Evolutionary conservation across 2,113 vertebrate species (phyloP).

Genomic region (Bubo scandiacus): DNA sequence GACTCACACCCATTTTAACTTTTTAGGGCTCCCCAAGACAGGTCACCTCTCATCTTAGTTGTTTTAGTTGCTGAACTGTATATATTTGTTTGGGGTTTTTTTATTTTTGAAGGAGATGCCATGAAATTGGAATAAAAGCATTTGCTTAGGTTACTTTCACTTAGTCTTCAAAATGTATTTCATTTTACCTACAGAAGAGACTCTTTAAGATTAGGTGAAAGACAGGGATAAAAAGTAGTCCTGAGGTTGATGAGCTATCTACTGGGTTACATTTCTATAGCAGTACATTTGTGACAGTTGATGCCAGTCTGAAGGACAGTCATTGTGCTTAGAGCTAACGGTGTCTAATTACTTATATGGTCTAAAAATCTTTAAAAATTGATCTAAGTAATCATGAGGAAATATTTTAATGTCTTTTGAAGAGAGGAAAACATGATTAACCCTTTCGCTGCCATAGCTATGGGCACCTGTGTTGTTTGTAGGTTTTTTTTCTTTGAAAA

Average conservation of each 20-base stretch:
- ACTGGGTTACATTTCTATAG: conserved; percentile 40
- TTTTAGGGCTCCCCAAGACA: conserved; percentile 1
- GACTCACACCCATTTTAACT: conserved; percentile 33
- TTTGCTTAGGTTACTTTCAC: conserved; percentile 19
- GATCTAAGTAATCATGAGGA: not conserved
- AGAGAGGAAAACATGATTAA: conserved; percentile 56
- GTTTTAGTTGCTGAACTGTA: not conserved
- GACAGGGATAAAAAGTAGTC: conserved; percentile 11
- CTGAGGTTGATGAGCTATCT: conserved; percentile 51
- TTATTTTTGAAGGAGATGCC: not conserved
- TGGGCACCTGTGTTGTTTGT: conserved; percentile 44
- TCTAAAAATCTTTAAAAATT: conserved; percentile 44
- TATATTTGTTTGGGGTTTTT: not conserved
- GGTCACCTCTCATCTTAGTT: not conserved
- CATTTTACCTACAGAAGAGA: conserved; percentile 28
- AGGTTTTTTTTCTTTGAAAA: not conserved
- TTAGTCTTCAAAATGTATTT: conserved; percentile 52
- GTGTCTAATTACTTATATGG: conserved; percentile 20
- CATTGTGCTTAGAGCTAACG: conserved; percentile 53
- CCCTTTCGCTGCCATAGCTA: conserved; percentile 68
- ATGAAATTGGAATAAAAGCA: not conserved
- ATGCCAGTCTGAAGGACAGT: conserved; percentile 67
- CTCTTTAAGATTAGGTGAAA: conserved; percentile 43
- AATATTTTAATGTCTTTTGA: conserved; percentile 40
- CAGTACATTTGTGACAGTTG: conserved; percentile 55